Base-by-base conservation (phyloP, 30 jellyfish, hydroid and myxozoan genomes). In the Nemopilema nomurai region DNA sequence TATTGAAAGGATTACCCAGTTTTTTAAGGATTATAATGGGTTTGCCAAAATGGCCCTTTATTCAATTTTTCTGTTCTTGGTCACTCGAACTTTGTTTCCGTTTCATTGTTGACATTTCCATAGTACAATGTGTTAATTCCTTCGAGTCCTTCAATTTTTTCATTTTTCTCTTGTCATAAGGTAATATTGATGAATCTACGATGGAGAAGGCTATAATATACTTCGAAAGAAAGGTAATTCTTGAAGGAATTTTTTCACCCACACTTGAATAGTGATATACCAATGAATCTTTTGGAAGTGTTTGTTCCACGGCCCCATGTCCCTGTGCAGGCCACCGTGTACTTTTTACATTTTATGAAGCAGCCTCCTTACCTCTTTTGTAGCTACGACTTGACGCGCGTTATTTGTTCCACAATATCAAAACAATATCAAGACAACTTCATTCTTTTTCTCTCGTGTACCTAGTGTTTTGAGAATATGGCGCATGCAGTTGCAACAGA, bases 401-500 rank as follows among this genome's bases (percentile, higher is more conserved):
- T n/a, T n/a, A n/a, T n/a, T n/a, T n/a, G n/a, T n/a, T n/a, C n/a
- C n/a, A n/a, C n/a, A n/a, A n/a, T n/a, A 3, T 4, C 16, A 52
- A 28, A 25, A 13, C 28, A 18, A 51, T 22, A 28, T 16, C 23
- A 1, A 76, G 32, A 0, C 33, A 22, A 52, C 26, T 31, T 71
- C 16, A 18, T 30, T 62, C 33, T 87, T 69, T 71, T 30, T 62
- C 33, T 87, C 57, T n/a, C n/a, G n/a, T n/a, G n/a, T 71, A 18
- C 51, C 28, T 33, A 93, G 98, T 93, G 98, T 80, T 93, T 93
- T 71, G 97, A 89, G 33, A 93, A 89, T 53, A 93, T 93, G 98
- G 98, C 94, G 26, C 98, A 93, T 73, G 97, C 98, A 18, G 98
- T 93, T 52, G 97, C 98, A 22, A 93, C 98, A 24, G 89, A 84